phyloP scores from a whole-genome alignment of 1,140 invertebrate species.

The Hirudo medicinalis region DNA sequence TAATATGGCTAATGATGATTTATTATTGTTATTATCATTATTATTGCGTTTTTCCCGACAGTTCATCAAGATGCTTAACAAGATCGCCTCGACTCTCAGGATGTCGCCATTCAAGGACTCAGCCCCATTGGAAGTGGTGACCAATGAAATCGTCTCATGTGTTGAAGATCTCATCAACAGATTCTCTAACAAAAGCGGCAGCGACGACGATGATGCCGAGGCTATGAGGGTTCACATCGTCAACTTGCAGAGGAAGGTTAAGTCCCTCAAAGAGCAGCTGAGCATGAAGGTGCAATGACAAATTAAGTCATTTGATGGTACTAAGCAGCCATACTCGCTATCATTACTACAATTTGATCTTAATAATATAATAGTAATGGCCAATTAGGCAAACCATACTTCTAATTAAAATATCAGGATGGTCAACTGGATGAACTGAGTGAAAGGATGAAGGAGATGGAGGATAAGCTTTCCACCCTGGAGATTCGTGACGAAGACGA shows the following conservation, averaged over 20 bases:
- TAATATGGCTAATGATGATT: too few species aligned
- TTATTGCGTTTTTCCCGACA: background rate
- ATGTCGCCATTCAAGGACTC: slow-evolving; percentile 1
- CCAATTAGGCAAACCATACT: background rate
- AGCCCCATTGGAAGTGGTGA: slow-evolving; percentile 30
- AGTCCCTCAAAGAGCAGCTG: slow-evolving; percentile 69
- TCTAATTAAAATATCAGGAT: slow-evolving; percentile 42
- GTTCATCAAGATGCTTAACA: background rate
- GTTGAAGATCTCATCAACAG: slow-evolving; percentile 5
- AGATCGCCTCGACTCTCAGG: background rate
- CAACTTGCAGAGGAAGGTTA: slow-evolving; percentile 40
- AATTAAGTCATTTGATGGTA: background rate
- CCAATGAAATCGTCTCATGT: slow-evolving; percentile 27
- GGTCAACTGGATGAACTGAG: slow-evolving; percentile 72
- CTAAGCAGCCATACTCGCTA: too few species aligned
- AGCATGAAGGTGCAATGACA: slow-evolving; percentile 54
- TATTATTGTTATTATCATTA: background rate
- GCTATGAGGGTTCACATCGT: slow-evolving; percentile 38
- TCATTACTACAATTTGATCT: too few species aligned
- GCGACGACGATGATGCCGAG: background rate
- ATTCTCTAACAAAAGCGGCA: background rate
- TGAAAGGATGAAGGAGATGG: slow-evolving; percentile 51
- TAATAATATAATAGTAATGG: too few species aligned
- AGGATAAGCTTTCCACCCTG: slow-evolving; percentile 32
- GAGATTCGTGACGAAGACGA: slow-evolving; percentile 35